Conservation (phyloP, 2,113 vertebrate genomes). For the Salvelinus fontinalis region DNA sequence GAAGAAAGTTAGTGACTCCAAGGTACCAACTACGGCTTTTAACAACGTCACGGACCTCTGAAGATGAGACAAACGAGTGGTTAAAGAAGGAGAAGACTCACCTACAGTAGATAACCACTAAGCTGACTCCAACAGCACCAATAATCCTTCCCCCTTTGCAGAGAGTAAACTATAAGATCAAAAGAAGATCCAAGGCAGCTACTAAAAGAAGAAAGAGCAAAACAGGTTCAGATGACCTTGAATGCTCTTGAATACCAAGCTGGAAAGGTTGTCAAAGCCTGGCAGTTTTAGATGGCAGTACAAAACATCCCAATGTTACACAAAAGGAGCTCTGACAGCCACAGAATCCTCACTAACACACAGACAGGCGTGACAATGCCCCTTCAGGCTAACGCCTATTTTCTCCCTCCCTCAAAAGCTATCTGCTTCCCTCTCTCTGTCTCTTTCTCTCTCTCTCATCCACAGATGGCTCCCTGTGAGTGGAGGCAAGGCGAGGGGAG, state of each 20-base stretch:
- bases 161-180: conserved; percentile 32
- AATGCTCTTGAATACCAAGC: conserved; percentile 55
- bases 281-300: conserved; percentile 49
- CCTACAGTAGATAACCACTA: conserved; percentile 34
- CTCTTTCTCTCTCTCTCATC: conserved; percentile 51
- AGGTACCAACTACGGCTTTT: not conserved
- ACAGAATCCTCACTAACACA: conserved; percentile 68
- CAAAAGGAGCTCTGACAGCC: conserved; percentile 68
- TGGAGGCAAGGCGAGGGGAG: conserved; percentile 66
- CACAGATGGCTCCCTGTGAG: conserved; percentile 74
- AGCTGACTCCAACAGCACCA: conserved; percentile 28
- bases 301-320: conserved; percentile 70
- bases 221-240: conserved; percentile 57
- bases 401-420: conserved; percentile 27
- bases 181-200: conserved; percentile 24
- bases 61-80: conserved; percentile 6
- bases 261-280: conserved; percentile 45
- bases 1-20: not conserved
- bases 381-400: conserved; percentile 63
- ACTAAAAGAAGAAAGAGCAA: conserved; percentile 24
- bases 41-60: not conserved
- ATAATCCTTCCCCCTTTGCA: conserved; percentile 29
- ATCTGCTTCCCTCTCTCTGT: conserved; percentile 14
- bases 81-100: conserved; percentile 47
- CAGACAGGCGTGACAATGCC: conserved; percentile 75